These are phyloP conservation scores for Progne subis DNA, from an alignment of 2,113 vertebrate species.

Conservation along the genomic window DNA sequence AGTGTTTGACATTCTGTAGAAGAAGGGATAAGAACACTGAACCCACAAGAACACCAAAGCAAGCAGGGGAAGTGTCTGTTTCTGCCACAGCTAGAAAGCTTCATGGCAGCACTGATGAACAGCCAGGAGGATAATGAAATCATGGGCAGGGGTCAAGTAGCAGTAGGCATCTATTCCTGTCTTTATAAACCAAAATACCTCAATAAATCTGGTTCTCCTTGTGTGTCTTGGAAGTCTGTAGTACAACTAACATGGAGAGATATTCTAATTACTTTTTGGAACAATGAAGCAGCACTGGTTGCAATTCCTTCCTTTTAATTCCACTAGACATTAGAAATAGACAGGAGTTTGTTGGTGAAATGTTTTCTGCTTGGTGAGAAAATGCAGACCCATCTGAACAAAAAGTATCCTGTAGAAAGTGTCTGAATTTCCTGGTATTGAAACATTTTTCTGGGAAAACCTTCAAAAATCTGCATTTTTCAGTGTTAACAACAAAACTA, in stretches of 20 bases:
- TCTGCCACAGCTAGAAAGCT: background rate
- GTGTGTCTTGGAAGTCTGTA: constrained; percentile 76
- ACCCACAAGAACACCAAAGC: background rate
- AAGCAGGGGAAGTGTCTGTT: background rate
- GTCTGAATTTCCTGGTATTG: background rate
- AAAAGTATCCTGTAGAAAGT: background rate
- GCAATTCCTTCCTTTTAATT: constrained; percentile 3
- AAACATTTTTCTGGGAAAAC: background rate
- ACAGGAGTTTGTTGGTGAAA: background rate
- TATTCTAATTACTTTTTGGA: background rate
- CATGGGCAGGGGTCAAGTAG: background rate
- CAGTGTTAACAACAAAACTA: background rate
- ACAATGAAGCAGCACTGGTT: background rate
- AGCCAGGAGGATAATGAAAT: background rate
- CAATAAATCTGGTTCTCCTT: constrained; percentile 79
- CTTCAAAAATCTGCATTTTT: background rate
- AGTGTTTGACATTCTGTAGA: background rate
- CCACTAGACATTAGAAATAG: background rate
- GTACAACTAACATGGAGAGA: constrained; percentile 71
- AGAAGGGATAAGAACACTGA: background rate
- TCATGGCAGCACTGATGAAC: background rate
- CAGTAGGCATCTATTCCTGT: background rate
- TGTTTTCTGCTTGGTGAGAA: constrained; percentile 10
- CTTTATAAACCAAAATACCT: constrained; percentile 8
- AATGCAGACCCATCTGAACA: background rate